These are phyloP conservation scores for Burhinus oedicnemus DNA, from an alignment of 2,113 vertebrate species.

Conservation along the genomic window DNA sequence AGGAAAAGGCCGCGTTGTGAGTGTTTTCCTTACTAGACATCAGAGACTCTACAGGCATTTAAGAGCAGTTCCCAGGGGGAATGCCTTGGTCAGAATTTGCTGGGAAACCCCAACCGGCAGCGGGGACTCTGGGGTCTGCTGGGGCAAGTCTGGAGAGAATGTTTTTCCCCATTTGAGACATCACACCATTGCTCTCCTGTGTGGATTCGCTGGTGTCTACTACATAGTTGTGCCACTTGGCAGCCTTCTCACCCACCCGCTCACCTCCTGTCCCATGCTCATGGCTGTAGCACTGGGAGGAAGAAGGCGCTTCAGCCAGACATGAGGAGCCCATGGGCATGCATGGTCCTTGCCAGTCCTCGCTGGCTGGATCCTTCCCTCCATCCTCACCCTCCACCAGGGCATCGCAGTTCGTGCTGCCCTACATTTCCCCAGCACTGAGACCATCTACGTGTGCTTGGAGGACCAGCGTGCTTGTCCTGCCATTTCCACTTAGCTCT, in stretches of 20 bases:
- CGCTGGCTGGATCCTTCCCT: not conserved
- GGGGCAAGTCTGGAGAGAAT: not conserved
- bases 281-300: not conserved
- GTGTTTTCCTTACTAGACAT: not conserved
- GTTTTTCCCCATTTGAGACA: not conserved
- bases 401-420: not conserved
- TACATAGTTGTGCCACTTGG: not conserved
- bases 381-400: not conserved
- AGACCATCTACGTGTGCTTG: rapidly evolving
- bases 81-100: not conserved
- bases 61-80: not conserved
- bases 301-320: not conserved
- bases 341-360: no score
- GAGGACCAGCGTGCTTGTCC: not conserved
- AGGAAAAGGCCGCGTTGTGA: not conserved
- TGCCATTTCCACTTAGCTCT: slow-evolving; percentile 3
- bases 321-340: not conserved
- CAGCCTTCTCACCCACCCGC: not conserved
- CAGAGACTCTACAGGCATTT: not conserved
- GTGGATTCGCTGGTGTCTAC: not conserved
- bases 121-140: rapidly evolving
- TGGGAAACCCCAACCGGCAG: not conserved
- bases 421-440: not conserved
- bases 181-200: rapidly evolving
- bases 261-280: not conserved